These are phyloP conservation scores for Rhysida immarginata DNA, from an alignment of 1,140 invertebrate species.

Conservation along the genomic window DNA sequence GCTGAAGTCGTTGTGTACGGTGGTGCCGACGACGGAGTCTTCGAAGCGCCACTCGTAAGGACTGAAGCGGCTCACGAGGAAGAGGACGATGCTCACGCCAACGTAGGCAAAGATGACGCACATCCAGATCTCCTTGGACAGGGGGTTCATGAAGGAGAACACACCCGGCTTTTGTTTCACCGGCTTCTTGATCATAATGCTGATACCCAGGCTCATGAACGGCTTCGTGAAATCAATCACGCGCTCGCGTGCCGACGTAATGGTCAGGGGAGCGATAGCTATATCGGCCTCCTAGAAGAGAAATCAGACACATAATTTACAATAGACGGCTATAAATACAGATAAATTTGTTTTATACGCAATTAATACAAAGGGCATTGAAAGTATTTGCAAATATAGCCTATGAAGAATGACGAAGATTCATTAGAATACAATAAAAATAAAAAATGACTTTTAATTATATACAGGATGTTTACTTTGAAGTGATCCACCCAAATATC, in stretches of 20 bases:
- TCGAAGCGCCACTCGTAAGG: constrained; percentile 34
- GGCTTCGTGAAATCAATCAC: constrained; percentile 44
- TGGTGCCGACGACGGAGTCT: constrained; percentile 22
- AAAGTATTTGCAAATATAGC: too few relatives aligned
- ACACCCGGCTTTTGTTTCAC: constrained; percentile 35
- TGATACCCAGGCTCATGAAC: constrained; percentile 43
- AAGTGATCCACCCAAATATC: too few relatives aligned
- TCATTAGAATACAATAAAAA: too few relatives aligned
- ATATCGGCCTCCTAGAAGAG: constrained; percentile 40
- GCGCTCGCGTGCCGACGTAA: constrained; percentile 36
- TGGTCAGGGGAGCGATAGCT: constrained; percentile 39
- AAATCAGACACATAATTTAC: too few relatives aligned
- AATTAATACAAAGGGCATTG: too few relatives aligned
- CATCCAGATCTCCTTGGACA: constrained; percentile 39
- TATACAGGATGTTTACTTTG: too few relatives aligned
- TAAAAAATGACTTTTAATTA: too few relatives aligned
- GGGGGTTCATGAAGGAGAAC: constrained; percentile 41
- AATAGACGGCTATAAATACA: too few relatives aligned
- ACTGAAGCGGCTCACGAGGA: constrained; percentile 38
- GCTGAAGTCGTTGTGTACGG: constrained; percentile 24
- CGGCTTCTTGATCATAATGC: constrained; percentile 41
- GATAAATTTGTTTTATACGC: too few relatives aligned
- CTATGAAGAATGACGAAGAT: too few relatives aligned
- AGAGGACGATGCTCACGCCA: constrained; percentile 35
- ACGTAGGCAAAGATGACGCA: constrained; percentile 38